Base-by-base conservation (phyloP, 2,113 vertebrate genomes). In the Embiotoca jacksoni region DNA sequence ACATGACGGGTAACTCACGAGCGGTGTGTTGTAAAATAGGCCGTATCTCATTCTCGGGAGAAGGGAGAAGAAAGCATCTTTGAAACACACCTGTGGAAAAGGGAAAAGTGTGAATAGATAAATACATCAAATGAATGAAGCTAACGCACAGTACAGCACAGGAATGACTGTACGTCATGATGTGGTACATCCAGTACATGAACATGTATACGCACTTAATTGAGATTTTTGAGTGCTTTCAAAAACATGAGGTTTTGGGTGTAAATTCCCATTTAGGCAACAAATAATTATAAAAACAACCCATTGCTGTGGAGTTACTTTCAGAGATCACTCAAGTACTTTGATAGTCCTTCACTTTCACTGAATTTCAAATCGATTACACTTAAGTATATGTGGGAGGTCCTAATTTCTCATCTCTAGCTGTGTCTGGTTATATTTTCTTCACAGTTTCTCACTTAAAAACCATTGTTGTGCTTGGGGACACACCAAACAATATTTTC, bases 21-120 rank as follows among this genome's bases (percentile, higher is more conserved):
- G 82, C 5, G 98, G 98, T 0, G 98, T 99, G 82, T 99, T 99
- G 81, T 99, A 99, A 90, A 99, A 99, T 52, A 99, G 93, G 31
- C 98, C 98, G 0, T 99, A 99, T 31, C 97, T 93, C 98, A 99
- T 99, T 52, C 98, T 96, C 1, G 98, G 98, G 47, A 99, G 95
- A 41, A 99, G 85, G 0, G 98, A 97, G 92, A 99, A 99, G 75
- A 99, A 79, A 0, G 92, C 96, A 66, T 99, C 97, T 82, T 92
- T 98, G 80, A 99, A 98, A 91, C 98, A 99, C 3, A 99, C 96
- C 98, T 99, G 75, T 2, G 41, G 36, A 75, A 6, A 72, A 65
- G 67, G 41, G 36, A 75, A 6, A 72, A 65, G 67, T 14, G 44
- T 44, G 50, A 80, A 14, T 50, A 79, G 81, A 32, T 44, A 82